Base-by-base conservation (phyloP, 2,888 invertebrate species). In the Drosophila peninsularis region DNA sequence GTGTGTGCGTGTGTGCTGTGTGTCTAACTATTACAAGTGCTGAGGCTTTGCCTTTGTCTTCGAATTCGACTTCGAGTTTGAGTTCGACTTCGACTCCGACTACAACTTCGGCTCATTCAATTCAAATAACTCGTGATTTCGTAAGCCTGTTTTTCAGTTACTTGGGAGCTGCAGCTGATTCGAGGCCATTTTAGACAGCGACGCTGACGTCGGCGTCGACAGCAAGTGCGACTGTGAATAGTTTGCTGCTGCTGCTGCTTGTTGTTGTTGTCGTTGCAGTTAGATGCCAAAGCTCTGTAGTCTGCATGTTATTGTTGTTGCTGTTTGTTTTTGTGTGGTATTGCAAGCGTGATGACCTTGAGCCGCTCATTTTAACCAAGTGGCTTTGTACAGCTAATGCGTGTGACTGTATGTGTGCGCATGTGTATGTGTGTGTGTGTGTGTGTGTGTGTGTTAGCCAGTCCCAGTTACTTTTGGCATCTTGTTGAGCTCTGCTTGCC, bases 341-440 rank as follows among this genome's bases (percentile, higher is more conserved):
- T 80, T 82, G 82, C 82, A 82, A 80, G 87, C 86, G 84, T 88
- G 86, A 87, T 87, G 86, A 87, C 86, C 86, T 87, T 87, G 86
- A 87, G 86, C 88, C 82, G 85, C 83, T 83, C 85, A 86, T 85
- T 85, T 85, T 67, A 85, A 75, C 88, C 75, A 83, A 86, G 75
- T 80, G 79, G 71, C 75, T 85, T 64, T 71, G 78, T 79, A 68
- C 60, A 69, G 61, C 68, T 69, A 45, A 56, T 56, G 75, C 63
- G 65, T 61, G 58, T 69, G n/a, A n/a, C 27, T 45, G 14, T 61
- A 7, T 53, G 13, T 55, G 4, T 63, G 27, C 53, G 52, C 17
- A 4, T n/a, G n/a, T n/a, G n/a, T n/a, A n/a, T n/a, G n/a, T 27
- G 30, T 36, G 58, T 58, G 27, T 52, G 19, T 68, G 21, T 30